Conservation (phyloP, 2,113 vertebrate genomes). For the Perca schrenkii region DNA sequence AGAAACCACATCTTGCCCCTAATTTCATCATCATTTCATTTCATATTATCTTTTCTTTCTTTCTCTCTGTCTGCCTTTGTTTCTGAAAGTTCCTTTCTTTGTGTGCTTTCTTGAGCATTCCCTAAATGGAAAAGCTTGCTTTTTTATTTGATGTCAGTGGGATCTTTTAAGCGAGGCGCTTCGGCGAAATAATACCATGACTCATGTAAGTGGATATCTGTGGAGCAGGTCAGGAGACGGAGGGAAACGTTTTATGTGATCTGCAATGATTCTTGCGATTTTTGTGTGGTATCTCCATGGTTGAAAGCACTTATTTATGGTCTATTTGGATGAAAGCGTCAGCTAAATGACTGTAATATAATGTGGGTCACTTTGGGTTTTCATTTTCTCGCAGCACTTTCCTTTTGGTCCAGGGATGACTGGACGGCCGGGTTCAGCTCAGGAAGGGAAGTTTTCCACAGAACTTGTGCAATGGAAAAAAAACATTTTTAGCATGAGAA, state of each 20-base stretch:
- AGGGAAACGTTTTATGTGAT: background rate
- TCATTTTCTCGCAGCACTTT: background rate
- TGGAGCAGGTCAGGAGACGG: slow-evolving; percentile 8
- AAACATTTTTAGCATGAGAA: background rate
- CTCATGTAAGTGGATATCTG: slow-evolving; percentile 13
- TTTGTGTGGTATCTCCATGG: too few species aligned
- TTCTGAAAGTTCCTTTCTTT: background rate
- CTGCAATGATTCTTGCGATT: too few species aligned
- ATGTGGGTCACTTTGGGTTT: background rate
- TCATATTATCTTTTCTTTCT: background rate
- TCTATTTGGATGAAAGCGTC: too few species aligned
- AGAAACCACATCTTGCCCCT: background rate
- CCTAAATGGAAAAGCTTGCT: background rate
- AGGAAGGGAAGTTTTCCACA: slow-evolving; percentile 12
- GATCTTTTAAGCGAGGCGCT: background rate
- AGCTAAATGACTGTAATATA: too few species aligned
- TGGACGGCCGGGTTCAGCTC: background rate
- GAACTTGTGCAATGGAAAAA: slow-evolving; percentile 2
- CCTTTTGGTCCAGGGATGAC: background rate
- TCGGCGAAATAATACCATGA: slow-evolving; percentile 1
- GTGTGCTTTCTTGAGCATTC: background rate
- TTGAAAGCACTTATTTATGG: too few species aligned
- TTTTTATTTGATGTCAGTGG: slow-evolving; percentile 28
- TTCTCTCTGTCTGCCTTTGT: background rate
- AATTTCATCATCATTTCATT: background rate